Conservation (phyloP, 2,797 vertebrate genomes). For the Peromyscus melanophrys region DNA sequence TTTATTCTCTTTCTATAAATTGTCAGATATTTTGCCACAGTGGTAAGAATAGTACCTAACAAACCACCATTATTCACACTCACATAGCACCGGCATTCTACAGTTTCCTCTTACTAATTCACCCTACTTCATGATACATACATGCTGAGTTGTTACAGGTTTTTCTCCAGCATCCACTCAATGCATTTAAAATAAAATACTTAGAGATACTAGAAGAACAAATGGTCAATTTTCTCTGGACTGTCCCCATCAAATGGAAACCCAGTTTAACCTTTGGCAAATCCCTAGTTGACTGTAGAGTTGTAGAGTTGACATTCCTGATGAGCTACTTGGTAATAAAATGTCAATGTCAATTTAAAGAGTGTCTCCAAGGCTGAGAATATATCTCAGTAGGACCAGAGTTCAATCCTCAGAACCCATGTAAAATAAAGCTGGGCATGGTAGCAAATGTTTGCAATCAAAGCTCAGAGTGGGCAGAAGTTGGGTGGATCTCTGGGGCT, state of each 20-base stretch:
- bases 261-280: background rate
- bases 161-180: background rate
- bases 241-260: conserved; percentile 2
- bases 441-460: background rate
- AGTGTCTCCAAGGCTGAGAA: background rate
- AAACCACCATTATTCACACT: background rate
- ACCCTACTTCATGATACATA: no score
- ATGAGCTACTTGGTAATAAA: background rate
- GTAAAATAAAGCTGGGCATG: background rate
- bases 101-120: background rate
- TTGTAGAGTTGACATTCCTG: background rate
- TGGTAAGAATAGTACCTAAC: background rate
- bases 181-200: background rate
- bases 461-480: background rate
- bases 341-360: background rate
- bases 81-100: accelerated
- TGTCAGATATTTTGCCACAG: background rate
- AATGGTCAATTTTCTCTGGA: background rate
- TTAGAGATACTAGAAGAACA: background rate
- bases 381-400: background rate
- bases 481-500: background rate
- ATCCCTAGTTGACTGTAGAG: background rate
- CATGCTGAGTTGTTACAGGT: background rate
- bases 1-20: background rate
- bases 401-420: background rate